Percentiles rank a stretch among this genome's conserved stretches.
phyloP scores from a whole-genome alignment of 2,113 vertebrate species.

The Asarcornis scutulata region DNA sequence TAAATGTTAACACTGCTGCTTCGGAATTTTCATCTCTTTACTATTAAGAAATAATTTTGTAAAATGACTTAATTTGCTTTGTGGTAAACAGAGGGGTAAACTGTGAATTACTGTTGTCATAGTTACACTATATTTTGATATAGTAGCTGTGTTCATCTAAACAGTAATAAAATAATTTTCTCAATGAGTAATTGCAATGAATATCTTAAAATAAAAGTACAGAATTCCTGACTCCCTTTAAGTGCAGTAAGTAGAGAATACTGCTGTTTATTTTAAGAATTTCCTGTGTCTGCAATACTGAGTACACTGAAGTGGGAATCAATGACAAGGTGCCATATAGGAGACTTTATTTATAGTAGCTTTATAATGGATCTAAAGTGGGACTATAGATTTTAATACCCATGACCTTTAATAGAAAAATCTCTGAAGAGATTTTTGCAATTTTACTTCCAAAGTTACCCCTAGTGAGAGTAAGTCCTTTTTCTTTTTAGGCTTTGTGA shows the following conservation, averaged over 20 bases:
- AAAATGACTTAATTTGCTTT: neutral
- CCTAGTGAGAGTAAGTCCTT: neutral
- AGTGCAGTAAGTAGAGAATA: neutral
- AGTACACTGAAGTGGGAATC: conserved; percentile 36
- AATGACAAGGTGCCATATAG: conserved; percentile 21
- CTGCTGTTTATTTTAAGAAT: conserved; percentile 47
- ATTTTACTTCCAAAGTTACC: neutral
- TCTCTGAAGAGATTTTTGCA: neutral
- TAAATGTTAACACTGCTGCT: neutral
- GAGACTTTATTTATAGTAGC: conserved; percentile 55
- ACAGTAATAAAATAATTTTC: neutral
- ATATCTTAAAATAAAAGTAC: neutral
- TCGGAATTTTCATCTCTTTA: neutral
- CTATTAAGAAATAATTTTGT: neutral
- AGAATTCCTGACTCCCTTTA: neutral
- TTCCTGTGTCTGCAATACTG: conserved; percentile 18
- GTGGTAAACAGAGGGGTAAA: neutral
- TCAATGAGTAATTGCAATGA: neutral
- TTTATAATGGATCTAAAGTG: conserved; percentile 19
- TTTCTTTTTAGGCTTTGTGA: neutral
- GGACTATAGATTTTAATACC: neutral
- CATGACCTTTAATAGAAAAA: conserved; percentile 39
- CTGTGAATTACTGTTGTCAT: neutral
- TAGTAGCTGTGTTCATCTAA: neutral
- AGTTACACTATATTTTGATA: neutral